phyloP scores from a whole-genome alignment of 1,140 invertebrate genomes.

The Aphelinus atriplicis region DNA sequence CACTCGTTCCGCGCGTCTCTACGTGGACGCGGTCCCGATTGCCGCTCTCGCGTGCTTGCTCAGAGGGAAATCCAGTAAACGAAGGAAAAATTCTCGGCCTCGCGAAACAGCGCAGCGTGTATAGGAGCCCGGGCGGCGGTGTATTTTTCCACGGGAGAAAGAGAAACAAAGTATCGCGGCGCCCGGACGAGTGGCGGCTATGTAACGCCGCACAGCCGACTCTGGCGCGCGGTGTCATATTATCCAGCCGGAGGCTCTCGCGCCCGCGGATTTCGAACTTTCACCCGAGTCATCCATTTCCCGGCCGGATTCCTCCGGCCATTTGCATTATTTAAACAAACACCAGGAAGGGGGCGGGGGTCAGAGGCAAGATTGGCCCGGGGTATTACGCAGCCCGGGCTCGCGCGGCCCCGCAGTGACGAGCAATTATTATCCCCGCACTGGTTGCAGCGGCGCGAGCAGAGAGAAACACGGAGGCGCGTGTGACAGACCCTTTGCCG shows the following conservation, averaged over 20 bases:
- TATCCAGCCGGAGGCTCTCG: not conserved
- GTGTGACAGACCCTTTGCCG: conserved; percentile 27
- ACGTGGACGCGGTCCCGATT: not conserved
- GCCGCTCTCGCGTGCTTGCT: not conserved
- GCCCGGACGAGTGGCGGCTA: too few relatives aligned
- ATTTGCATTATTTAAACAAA: conserved; percentile 66
- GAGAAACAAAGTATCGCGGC: too few relatives aligned
- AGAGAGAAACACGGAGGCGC: conserved; percentile 6
- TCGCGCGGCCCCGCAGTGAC: conserved; percentile 52
- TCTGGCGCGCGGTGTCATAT: conserved; percentile 10
- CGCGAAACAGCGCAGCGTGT: not conserved
- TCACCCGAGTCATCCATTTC: conserved; percentile 61
- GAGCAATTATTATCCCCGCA: conserved; percentile 65
- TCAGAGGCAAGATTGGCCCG: conserved; percentile 55
- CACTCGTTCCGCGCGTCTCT: not conserved
- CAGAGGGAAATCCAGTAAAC: not conserved
- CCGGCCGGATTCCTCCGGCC: conserved; percentile 42
- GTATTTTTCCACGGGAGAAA: not conserved
- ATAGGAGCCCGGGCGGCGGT: not conserved
- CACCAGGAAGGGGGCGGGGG: conserved; percentile 52
- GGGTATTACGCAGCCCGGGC: too few relatives aligned
- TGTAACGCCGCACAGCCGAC: too few relatives aligned
- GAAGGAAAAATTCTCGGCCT: not conserved
- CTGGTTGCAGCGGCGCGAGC: conserved; percentile 30
- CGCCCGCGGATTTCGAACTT: conserved; percentile 57